Percentiles rank a stretch among this genome's conserved stretches.
Evolutionary conservation across 2,797 vertebrate genomes (phyloP).

Genomic region (Synanceia verrucosa): DNA sequence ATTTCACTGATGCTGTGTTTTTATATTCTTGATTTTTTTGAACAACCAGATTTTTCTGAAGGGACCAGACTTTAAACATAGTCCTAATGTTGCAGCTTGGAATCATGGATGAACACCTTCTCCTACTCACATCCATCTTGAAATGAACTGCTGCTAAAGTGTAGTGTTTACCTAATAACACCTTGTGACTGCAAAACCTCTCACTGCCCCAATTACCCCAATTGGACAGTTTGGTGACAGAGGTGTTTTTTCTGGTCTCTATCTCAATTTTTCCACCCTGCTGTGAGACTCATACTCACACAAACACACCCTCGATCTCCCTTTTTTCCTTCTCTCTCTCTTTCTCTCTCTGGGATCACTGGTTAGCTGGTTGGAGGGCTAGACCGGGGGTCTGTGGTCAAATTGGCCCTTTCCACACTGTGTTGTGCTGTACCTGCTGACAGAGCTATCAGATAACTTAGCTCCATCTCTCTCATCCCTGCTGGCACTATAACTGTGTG

Average conservation of each 20-base stretch:
- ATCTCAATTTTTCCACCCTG: slow-evolving; percentile 5
- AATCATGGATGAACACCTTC: not conserved
- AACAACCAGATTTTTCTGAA: not conserved
- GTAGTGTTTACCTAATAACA: slow-evolving; percentile 35
- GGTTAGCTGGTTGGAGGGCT: slow-evolving; percentile 18
- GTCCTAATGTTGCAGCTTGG: not conserved
- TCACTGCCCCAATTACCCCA: slow-evolving; percentile 16
- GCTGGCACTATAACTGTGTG: slow-evolving; percentile 14
- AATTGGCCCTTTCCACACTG: slow-evolving; percentile 55
- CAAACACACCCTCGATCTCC: not conserved
- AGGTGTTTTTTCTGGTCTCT: slow-evolving; percentile 17
- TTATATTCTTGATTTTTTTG: not conserved
- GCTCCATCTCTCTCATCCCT: slow-evolving; percentile 38
- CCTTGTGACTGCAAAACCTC: slow-evolving; percentile 22
- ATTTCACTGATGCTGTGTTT: not conserved
- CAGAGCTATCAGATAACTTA: slow-evolving; percentile 63
- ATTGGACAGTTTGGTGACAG: slow-evolving; percentile 30
- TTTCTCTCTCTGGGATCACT: slow-evolving; percentile 23
- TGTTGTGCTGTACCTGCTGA: slow-evolving; percentile 61
- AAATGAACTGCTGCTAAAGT: slow-evolving; percentile 37
- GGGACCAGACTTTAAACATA: not conserved
- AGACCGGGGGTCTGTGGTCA: slow-evolving; percentile 53
- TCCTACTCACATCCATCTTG: not conserved
- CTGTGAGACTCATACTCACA: not conserved
- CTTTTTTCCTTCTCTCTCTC: not conserved